Evolutionary conservation across 2,113 vertebrate genomes (phyloP).

Genomic region (Zosterops lateralis): DNA sequence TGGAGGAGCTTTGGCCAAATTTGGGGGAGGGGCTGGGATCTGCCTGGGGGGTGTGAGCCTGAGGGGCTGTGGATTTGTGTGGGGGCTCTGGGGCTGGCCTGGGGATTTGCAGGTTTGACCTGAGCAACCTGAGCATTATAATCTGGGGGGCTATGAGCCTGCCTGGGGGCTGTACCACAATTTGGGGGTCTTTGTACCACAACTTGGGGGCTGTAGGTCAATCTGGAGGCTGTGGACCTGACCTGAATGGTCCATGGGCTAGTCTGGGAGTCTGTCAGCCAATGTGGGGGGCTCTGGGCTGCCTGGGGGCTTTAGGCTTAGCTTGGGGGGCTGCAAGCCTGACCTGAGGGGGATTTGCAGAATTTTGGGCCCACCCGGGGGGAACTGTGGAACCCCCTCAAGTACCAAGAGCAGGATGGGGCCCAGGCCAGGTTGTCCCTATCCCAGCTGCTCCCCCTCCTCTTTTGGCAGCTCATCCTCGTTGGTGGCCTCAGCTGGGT

Average conservation of each 20-base stretch:
- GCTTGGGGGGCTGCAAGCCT: rapidly evolving
- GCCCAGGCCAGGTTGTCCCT: background rate
- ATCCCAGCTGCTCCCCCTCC: background rate
- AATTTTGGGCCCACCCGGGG: rapidly evolving
- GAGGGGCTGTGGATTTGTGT: background rate
- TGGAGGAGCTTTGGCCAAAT: background rate
- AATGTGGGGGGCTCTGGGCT: background rate
- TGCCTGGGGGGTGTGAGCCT: background rate
- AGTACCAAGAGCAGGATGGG: background rate
- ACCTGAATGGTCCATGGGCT: background rate
- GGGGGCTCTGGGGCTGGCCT: background rate
- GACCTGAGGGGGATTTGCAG: background rate
- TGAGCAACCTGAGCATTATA: background rate
- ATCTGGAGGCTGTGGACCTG: background rate
- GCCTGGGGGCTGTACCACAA: background rate
- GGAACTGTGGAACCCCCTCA: background rate
- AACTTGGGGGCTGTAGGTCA: background rate
- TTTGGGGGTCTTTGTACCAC: background rate
- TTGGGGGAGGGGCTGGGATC: background rate
- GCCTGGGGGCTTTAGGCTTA: background rate
- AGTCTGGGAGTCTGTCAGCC: background rate
- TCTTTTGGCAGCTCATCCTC: slow-evolving; percentile 42
- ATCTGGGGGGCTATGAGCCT: background rate
- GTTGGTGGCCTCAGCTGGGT: background rate
- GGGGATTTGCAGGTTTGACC: background rate